Evolutionary conservation across 2,113 vertebrate genomes (phyloP).

Genomic region (Mastomys coucha): DNA sequence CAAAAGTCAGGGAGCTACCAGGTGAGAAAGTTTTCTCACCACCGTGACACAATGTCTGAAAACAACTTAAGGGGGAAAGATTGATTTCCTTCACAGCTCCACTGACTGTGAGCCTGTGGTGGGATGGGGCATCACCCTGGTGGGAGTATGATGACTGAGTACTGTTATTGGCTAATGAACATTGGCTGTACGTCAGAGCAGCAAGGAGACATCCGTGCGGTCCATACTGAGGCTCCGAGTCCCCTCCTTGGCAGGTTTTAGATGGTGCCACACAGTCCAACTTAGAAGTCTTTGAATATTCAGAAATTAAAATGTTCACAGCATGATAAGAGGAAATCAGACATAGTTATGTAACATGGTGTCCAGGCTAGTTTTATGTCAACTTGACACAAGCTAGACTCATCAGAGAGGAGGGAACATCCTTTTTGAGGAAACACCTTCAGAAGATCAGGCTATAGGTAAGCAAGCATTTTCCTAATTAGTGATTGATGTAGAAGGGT

Average conservation of each 20-base stretch:
- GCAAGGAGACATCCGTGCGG: background rate
- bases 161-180: background rate
- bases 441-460: background rate
- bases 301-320: slow-evolving; percentile 25
- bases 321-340: slow-evolving; percentile 31
- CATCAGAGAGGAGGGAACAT: background rate
- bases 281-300: background rate
- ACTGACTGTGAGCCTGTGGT: background rate
- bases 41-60: background rate
- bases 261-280: background rate
- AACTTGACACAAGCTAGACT: background rate
- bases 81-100: background rate
- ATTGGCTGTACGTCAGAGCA: background rate
- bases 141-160: background rate
- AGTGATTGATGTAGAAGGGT: too few species aligned
- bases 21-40: background rate
- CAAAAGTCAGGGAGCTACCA: background rate
- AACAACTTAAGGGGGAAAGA: background rate
- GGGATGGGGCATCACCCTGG: background rate
- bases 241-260: background rate
- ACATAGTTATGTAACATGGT: background rate
- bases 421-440: background rate
- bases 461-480: background rate
- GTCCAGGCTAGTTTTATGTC: background rate
- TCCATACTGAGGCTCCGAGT: background rate